Base-by-base conservation (phyloP, 2,797 vertebrate species). In the Jordanella pulchra region DNA sequence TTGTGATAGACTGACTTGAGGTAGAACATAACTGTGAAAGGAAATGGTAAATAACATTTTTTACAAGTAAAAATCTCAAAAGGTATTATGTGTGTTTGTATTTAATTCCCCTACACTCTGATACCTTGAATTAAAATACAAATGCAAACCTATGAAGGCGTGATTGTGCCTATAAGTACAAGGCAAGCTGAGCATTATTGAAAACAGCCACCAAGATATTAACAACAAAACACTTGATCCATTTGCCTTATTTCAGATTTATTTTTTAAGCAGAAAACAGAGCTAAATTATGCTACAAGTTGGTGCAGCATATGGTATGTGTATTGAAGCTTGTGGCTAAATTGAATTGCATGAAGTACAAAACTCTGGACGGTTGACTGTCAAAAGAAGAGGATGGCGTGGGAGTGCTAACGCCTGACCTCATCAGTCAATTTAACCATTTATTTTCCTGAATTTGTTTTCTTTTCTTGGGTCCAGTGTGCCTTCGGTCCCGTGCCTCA, bases 361-460 rank as follows among this genome's bases (percentile, higher is more conserved):
- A 35, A 35, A 2, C 27, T 18, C 80, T 74, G 67, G 35, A 39
- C 35, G 9, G 27, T 63, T 18, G 72, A 73, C 77, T 35, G 48
- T 51, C 67, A 61, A 42, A 67, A 60, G 65, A 61, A 69, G 69
- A 1, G 64, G 47, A 53, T 47, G 56, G 55, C 14, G 39, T 25
- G 42, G 67, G 27, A 48, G 71, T 28, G 65, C 21, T 44, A 2
- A 78, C 71, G 67, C 78, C 48, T 2, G 64, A 44, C 55, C 51
- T 84, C 84, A 86, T 86, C 83, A 81, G 61, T 89, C 80, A 84
- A 0, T 75, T 77, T 78, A 51, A 67, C 80, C 54, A 76, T 84
- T 84, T 84, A 85, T 90, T 87, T 88, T 87, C 76, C 48, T 54
- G 69, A 63, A 73, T 86, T 65, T 85, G 83, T 87, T 91, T 89